Evolutionary conservation across 2,113 vertebrate genomes (phyloP).

Genomic region (Myanophis thanlyinensis): DNA sequence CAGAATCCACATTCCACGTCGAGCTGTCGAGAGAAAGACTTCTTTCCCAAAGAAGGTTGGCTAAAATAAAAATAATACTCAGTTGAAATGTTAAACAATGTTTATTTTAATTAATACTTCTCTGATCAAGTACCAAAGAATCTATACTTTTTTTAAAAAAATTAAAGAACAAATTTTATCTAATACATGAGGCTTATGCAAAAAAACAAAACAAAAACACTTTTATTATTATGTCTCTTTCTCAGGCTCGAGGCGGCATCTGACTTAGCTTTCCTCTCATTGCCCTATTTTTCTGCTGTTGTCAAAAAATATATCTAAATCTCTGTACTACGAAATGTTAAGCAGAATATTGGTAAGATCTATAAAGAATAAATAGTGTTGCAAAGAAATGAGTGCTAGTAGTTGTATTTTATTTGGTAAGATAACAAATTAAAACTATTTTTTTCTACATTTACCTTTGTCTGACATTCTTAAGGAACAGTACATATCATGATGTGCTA

Average conservation of each 20-base stretch:
- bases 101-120: neutral
- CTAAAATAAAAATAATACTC: constrained; percentile 65
- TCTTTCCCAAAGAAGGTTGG: constrained; percentile 82
- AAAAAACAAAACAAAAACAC: neutral
- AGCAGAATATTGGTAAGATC: constrained; percentile 1
- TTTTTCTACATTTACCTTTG: constrained; percentile 74
- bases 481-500: constrained; percentile 83
- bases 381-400: neutral
- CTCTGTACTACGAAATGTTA: neutral
- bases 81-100: constrained; percentile 26
- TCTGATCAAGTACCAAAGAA: fast-evolving
- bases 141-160: neutral
- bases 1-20: constrained; percentile 84
- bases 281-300: neutral
- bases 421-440: neutral
- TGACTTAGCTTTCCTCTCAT: no score
- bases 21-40: constrained; percentile 81
- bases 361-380: neutral
- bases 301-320: neutral
- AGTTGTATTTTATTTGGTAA: neutral
- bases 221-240: neutral
- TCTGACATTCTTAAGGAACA: constrained; percentile 86
- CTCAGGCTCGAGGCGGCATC: neutral
- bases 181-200: neutral
- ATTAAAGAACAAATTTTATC: neutral